Conservation (phyloP, 1,140 invertebrate species). For the Heliconius nattereri region DNA sequence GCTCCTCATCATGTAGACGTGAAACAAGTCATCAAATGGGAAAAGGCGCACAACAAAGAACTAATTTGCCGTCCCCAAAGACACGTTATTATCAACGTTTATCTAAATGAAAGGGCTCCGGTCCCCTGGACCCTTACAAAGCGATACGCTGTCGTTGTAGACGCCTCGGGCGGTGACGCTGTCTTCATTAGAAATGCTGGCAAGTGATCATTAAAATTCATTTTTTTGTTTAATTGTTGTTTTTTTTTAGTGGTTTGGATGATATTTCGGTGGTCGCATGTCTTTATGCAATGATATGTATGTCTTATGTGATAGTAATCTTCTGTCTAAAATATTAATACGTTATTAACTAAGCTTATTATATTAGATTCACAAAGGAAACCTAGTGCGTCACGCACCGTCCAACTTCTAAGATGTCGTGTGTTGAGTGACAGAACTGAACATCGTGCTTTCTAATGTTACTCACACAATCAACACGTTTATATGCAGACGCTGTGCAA, state of each 20-base stretch:
- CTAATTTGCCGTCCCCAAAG: constrained; percentile 21
- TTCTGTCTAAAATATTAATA: too few species aligned
- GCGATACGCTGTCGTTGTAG: neutral
- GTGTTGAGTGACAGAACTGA: too few species aligned
- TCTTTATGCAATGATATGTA: too few species aligned
- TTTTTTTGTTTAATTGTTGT: neutral
- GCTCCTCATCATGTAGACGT: neutral
- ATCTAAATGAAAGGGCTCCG: constrained; percentile 17
- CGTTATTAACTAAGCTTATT: too few species aligned
- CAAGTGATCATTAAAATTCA: constrained; percentile 11
- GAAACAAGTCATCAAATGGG: neutral
- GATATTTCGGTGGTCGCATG: too few species aligned
- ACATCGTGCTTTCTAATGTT: too few species aligned
- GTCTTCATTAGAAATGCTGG: constrained; percentile 3
- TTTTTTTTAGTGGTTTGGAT: neutral
- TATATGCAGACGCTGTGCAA: too few species aligned
- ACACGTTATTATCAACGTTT: constrained; percentile 12
- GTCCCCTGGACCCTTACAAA: neutral
- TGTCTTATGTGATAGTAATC: neutral
- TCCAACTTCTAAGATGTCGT: too few species aligned
- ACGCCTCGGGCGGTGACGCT: constrained; percentile 1
- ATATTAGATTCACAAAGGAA: too few species aligned
- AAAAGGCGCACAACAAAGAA: constrained; percentile 16
- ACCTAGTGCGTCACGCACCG: too few species aligned
- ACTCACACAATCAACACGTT: too few species aligned